A percentile compares a stretch with the other conserved stretches of the same genome.
Conservation (phyloP, 1,140 invertebrate species). For the Aphidius ervi region DNA sequence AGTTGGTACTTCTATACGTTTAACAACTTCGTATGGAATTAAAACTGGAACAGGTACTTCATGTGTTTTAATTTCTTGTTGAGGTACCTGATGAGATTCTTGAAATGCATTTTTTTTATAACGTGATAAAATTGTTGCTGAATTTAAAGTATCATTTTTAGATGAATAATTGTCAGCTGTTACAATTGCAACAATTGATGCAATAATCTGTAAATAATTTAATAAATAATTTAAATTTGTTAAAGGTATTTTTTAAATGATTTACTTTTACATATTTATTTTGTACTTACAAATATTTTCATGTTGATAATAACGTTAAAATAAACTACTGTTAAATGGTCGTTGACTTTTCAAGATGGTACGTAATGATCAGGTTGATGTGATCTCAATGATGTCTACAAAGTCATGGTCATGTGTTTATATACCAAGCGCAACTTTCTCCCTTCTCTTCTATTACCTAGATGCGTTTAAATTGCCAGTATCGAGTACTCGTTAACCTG, state of each 20-base stretch:
- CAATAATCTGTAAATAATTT: slow-evolving; percentile 32
- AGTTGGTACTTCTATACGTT: slow-evolving; percentile 60
- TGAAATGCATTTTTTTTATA: slow-evolving; percentile 72
- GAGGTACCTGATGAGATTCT: slow-evolving; percentile 70
- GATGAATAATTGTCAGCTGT: slow-evolving; percentile 38
- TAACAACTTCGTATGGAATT: slow-evolving; percentile 69
- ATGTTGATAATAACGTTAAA: slow-evolving; percentile 27
- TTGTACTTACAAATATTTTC: slow-evolving; percentile 39
- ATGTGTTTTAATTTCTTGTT: slow-evolving; percentile 68
- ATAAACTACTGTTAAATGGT: neutral
- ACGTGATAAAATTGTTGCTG: slow-evolving; percentile 63
- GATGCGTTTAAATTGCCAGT: too few species aligned
- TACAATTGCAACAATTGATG: slow-evolving; percentile 29
- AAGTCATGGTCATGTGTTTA: slow-evolving; percentile 52
- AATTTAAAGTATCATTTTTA: slow-evolving; percentile 55
- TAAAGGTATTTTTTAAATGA: too few species aligned
- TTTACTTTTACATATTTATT: too few species aligned
- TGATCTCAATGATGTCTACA: slow-evolving; percentile 37
- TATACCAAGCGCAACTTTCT: slow-evolving; percentile 50
- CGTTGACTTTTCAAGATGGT: neutral
- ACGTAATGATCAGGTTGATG: too few species aligned
- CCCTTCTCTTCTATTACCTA: slow-evolving; percentile 38
- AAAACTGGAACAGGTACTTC: slow-evolving; percentile 68
- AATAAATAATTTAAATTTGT: too few species aligned
- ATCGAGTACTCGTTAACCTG: too few species aligned